A percentile compares a stretch with the other conserved stretches of the same genome.
These are phyloP conservation scores for Tortrix viridana DNA, from an alignment of 2,888 invertebrate genomes.

Conservation along the genomic window DNA sequence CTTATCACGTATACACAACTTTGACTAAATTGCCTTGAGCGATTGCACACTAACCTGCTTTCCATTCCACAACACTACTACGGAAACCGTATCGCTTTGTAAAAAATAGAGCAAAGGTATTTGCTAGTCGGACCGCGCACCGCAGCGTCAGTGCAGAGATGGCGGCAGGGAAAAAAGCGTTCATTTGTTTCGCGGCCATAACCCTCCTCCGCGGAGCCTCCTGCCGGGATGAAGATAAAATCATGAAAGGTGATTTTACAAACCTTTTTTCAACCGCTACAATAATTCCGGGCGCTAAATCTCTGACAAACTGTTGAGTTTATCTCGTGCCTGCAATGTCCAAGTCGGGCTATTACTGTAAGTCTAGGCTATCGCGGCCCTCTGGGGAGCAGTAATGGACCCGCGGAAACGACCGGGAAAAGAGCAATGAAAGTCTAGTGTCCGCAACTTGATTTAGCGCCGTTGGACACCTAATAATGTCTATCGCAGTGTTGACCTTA, in stretches of 20 bases:
- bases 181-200: conserved; percentile 49
- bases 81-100: conserved; percentile 32
- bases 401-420: conserved; percentile 69
- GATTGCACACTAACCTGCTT: conserved; percentile 5
- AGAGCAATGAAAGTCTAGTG: conserved; percentile 62
- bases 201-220: conserved; percentile 46
- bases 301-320: conserved; percentile 44
- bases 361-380: conserved; percentile 60
- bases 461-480: conserved; percentile 60
- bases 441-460: conserved; percentile 71
- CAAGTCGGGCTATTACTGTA: conserved; percentile 57
- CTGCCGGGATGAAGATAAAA: conserved; percentile 76
- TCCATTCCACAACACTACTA: conserved; percentile 19
- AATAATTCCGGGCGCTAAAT: conserved; percentile 34
- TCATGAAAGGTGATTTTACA: conserved; percentile 67
- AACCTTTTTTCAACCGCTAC: conserved; percentile 27
- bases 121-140: conserved; percentile 45
- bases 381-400: conserved; percentile 69
- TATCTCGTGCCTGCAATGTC: conserved; percentile 46
- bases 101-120: conserved; percentile 29
- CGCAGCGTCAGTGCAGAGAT: conserved; percentile 49
- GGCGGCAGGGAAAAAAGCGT: conserved; percentile 45
- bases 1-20: too few species aligned
- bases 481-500: conserved; percentile 33
- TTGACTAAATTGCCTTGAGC: too few species aligned